Conservation (phyloP, 2,113 vertebrate species). For the Stomatorhinus ivindoensis region DNA sequence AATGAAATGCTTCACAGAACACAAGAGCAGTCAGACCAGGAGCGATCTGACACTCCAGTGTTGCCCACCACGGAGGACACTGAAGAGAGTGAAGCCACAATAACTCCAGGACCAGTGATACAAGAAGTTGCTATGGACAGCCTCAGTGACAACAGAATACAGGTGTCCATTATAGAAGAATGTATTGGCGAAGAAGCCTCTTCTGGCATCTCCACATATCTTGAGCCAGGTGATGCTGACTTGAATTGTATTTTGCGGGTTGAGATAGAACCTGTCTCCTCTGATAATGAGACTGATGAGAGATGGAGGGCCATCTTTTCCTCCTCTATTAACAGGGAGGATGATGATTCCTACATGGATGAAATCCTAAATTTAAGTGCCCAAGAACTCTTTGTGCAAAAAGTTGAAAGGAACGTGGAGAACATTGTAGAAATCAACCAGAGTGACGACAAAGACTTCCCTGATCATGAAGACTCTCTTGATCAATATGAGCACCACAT, state of each 20-base stretch:
- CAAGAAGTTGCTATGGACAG: conserved; percentile 34
- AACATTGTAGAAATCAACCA: conserved; percentile 23
- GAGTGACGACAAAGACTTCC: conserved; percentile 37
- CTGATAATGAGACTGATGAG: conserved; percentile 57
- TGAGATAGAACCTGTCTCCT: conserved; percentile 54
- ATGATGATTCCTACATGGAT: conserved; percentile 61
- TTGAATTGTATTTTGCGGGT: conserved; percentile 49
- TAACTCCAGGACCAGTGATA: conserved; percentile 25
- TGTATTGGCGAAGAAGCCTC: conserved; percentile 51
- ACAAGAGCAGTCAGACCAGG: conserved; percentile 39
- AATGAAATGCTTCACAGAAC: conserved; percentile 46
- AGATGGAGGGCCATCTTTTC: conserved; percentile 69
- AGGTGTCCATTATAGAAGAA: conserved; percentile 48
- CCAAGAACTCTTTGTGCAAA: conserved; percentile 64
- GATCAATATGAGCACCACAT: conserved; percentile 28
- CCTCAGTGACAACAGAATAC: conserved; percentile 23
- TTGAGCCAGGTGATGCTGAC: conserved; percentile 45
- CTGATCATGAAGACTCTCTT: conserved; percentile 41
- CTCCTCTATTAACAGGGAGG: conserved; percentile 67
- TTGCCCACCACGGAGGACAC: conserved; percentile 26
- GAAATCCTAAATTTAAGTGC: conserved; percentile 61
- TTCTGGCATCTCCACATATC: conserved; percentile 53
- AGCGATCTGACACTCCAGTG: conserved; percentile 24
- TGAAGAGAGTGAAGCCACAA: conserved; percentile 30
- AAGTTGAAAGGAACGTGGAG: conserved; percentile 44